These are phyloP conservation scores for Glaucidium brasilianum DNA, from an alignment of 2,113 vertebrate species.

Conservation along the genomic window DNA sequence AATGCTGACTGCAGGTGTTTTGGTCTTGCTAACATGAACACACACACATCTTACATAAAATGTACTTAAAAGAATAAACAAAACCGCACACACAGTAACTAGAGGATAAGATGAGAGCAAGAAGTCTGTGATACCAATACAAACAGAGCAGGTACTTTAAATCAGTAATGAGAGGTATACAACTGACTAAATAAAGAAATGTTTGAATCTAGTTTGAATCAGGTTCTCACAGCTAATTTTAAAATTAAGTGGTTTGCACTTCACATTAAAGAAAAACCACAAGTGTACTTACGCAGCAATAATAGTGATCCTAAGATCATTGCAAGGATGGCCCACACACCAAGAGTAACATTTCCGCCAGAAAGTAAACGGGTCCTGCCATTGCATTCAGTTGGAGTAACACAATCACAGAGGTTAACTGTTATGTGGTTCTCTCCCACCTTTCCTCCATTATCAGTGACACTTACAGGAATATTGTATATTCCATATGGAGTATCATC, in stretches of 20 bases:
- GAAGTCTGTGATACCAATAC: background rate
- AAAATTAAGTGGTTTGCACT: background rate
- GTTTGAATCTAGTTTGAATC: background rate
- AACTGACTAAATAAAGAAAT: background rate
- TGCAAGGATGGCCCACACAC: slow-evolving; percentile 81
- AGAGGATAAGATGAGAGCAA: background rate
- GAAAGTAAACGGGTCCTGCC: accelerated
- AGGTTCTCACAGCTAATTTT: background rate
- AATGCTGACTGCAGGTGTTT: background rate
- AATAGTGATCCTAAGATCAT: slow-evolving; percentile 84
- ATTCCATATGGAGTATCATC: slow-evolving; percentile 54
- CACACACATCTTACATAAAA: background rate
- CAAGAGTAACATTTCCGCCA: slow-evolving; percentile 65
- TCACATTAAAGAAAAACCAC: background rate
- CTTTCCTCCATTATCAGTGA: slow-evolving; percentile 78
- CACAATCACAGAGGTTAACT: slow-evolving; percentile 75
- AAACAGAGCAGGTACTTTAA: background rate
- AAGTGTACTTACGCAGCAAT: slow-evolving; percentile 81
- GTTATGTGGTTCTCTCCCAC: slow-evolving; percentile 19
- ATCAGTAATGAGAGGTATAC: background rate
- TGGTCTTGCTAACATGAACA: background rate
- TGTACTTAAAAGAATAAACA: background rate
- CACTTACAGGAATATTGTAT: slow-evolving; percentile 71
- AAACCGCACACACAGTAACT: background rate
- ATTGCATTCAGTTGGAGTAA: background rate